Evolutionary conservation across 2,888 invertebrate species (phyloP), one percentile per base, ranked within the genome.

Genomic region (Panorpa germanica): DNA sequence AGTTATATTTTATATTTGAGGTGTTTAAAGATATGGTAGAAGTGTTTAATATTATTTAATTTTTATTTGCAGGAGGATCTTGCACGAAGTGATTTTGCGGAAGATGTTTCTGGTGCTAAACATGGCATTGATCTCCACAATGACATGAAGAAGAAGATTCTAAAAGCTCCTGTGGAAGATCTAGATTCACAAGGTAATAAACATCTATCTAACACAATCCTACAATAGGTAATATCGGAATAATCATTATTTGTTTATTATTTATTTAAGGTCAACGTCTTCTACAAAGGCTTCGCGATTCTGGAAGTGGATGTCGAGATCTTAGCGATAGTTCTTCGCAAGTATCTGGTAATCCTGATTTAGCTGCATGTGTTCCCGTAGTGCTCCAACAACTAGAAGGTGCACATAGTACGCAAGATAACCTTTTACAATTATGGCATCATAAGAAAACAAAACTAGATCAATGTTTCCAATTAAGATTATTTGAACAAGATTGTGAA

Each of bases 401-500:
- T 36, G 80, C 91, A 15, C 81, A 86, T 41, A 74, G 81, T 4
- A 81, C 83, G 0, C 85, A 91, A 46, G 82, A 88, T 48, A 85
- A 91, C 47, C 70, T 95, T 27, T 68, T 86, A 38, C 86, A 88
- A 45, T 60, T 88, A 33, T 96, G 95, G 95, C 86, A 90, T 48
- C 81, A 82, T 45, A 90, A 93, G 50, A 85, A 91, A 49, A 69
- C 80, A 45, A 85, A 91, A 53, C 63, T 96, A 38, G 93, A 95
- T 49, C 93, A 95, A 54, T 91, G 93, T 50, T 86, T 93, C 49
- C 93, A 96, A 52, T 65, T 95, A 43, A 65, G 93, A 28, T 68
- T 95, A 26, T 93, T 95, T 49, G 95, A 96, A 55, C 86, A 90
- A 51, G 96, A 96, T 52, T 95, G 93, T 42, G 90, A 93, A 52